Base-by-base conservation (phyloP, 1,140 invertebrate species). In the Cotesia vestalis region DNA sequence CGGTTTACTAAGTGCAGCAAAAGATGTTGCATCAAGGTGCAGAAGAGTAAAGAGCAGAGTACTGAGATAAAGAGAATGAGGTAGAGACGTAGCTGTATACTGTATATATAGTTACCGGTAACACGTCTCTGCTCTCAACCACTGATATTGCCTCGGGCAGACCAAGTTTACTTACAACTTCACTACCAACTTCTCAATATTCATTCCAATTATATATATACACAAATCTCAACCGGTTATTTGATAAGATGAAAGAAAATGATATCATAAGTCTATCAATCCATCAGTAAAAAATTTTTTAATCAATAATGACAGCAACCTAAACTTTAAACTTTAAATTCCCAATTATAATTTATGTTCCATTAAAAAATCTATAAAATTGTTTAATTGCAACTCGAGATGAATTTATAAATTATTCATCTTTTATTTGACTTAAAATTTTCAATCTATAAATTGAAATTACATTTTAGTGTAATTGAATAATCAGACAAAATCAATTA, bases 91-190 rank as follows among this genome's bases (percentile, higher is more conserved):
- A 69, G 78, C 79, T 79, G 11, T 8, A 46, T 46, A 46, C 40
- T 46, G 11, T 46, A 46, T 46, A 76, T 78, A 83, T 77, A 80
- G 76, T 82, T 84, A 83, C 84, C 85, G 83, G 85, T 84, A 86
- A 87, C 85, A 87, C 85, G 85, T 86, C 82, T 87, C 82, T 85
- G 85, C 85, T 87, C 83, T 86, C 82, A 87, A 85, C 83, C 84
- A 82, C 73, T 77, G 73, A 75, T 77, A 76, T 79, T 76, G 83
- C 85, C 78, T 72, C 78, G 81, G 85, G 85, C 82, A 81, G 40
- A 82, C 80, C 80, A 84, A 87, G 83, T 87, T 87, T 85, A 85
- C 83, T 85, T 84, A 83, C 85, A 87, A 85, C 83, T 86, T 85
- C 83, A 84, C 81, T 85, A 81, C 81, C 81, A 87, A 87, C 84